Percentiles rank a stretch among this genome's conserved stretches.
phyloP scores from a whole-genome alignment of 2,797 vertebrate genomes.

The Rallus crepitans region DNA sequence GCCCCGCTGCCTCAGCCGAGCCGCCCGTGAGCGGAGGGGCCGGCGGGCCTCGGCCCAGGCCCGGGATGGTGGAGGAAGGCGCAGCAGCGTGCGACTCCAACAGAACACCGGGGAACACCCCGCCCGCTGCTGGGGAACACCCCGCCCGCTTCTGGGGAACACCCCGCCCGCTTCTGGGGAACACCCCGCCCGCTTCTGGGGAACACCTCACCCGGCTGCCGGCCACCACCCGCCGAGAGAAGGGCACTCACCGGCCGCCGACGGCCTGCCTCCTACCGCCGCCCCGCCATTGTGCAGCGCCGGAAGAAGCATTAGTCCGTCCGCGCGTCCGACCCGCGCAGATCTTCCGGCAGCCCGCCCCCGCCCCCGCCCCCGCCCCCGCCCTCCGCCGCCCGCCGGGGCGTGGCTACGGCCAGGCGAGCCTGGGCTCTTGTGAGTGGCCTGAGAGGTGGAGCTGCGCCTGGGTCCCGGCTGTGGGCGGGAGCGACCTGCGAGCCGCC shows the following conservation, averaged over 20 bases:
- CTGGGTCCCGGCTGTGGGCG: too few species aligned
- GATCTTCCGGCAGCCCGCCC: background rate
- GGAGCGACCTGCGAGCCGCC: too few species aligned
- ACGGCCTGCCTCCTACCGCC: background rate
- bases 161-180: background rate
- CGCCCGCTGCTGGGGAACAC: background rate
- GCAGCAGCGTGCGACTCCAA: too few species aligned
- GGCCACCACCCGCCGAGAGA: background rate
- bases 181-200: background rate
- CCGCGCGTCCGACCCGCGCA: accelerated
- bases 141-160: background rate
- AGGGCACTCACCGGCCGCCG: background rate
- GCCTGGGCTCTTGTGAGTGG: too few species aligned
- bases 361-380: background rate
- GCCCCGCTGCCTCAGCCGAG: background rate
- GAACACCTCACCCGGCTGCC: background rate
- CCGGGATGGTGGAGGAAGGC: too few species aligned
- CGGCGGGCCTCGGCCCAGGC: background rate
- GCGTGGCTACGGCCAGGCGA: too few species aligned
- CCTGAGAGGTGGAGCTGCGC: too few species aligned
- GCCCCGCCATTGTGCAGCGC: background rate
- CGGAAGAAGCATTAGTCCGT: background rate
- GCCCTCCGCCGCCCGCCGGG: background rate
- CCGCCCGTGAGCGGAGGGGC: background rate
- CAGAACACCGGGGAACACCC: background rate